Base-by-base conservation (phyloP, 2,113 vertebrate species). In the Anarrhichthys ocellatus region DNA sequence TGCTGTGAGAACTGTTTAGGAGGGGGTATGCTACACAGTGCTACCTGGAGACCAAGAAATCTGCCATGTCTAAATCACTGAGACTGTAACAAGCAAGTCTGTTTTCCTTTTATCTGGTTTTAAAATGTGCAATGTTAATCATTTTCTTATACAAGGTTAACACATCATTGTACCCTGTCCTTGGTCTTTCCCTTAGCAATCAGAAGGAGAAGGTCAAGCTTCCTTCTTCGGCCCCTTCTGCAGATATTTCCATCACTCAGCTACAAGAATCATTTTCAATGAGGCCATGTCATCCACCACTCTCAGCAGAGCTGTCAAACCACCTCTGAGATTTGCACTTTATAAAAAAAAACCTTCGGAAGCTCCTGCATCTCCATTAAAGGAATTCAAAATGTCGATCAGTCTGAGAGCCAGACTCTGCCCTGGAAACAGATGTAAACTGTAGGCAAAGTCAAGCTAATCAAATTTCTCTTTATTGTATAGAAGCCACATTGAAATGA, bases 271-370 rank as follows among this genome's bases (percentile, higher is more conserved):
- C 52, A 40, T 82, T 81, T 52, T 34, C 67, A 68, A 67, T 84
- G 72, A 86, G 64, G 66, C 48, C 62, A 62, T 86, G 74, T 78
- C 87, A 85, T 59, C 59, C 38, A 34, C 58, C 44, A 58, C 56
- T 69, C 54, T 66, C 29, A 36, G 61, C 76, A 71, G 64, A 88
- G 69, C 73, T 76, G 78, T 78, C 82, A 91, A 61, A 79, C 76
- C 62, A 69, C 69, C 71, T 73, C 80, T 56, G 42, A 84, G 48
- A 77, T 78, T 56, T 87, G 63, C 71, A 83, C 85, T 81, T 80
- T 83, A 42, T 17, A 18, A 86, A 84, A 81, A 29, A 29, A 29
- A 29, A 29, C 29, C 29, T 29, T 11, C 9, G 2, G 48, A 73
- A 72, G 22, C 58, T 61, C 7, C 44, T 66, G 22, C 24, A 3